Conservation (phyloP, 1,140 invertebrate genomes). For the Aethina tumida region DNA sequence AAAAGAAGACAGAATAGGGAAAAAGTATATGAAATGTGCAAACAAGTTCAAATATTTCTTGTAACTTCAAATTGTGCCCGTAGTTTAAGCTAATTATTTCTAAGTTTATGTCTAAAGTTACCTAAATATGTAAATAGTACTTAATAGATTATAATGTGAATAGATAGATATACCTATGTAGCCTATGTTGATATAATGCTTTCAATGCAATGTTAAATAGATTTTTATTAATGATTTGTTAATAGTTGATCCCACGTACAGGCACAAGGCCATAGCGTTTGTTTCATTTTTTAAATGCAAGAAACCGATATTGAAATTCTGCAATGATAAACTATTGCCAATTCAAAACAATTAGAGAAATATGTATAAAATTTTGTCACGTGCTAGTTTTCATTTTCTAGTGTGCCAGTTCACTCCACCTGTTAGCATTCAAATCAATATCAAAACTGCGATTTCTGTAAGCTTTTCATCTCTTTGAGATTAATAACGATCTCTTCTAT, state of each 20-base stretch:
- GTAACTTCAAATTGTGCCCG: conserved; percentile 36
- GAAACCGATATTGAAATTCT: too few species aligned
- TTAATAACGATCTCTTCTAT: too few species aligned
- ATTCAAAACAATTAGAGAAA: too few species aligned
- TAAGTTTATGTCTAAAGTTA: conserved; percentile 30
- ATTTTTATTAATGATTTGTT: conserved; percentile 35
- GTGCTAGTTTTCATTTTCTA: conserved; percentile 24
- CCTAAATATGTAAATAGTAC: conserved; percentile 30
- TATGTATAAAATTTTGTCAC: too few species aligned
- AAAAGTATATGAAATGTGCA: too few species aligned
- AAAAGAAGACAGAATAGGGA: neutral
- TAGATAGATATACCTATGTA: conserved; percentile 33
- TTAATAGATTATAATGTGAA: conserved; percentile 29
- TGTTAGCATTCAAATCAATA: too few species aligned
- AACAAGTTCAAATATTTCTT: conserved; percentile 19
- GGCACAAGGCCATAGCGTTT: conserved; percentile 32
- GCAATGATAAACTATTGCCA: too few species aligned
- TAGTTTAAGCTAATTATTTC: conserved; percentile 36
- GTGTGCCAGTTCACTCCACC: conserved; percentile 35
- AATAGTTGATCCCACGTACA: conserved; percentile 37
- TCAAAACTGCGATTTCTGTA: too few species aligned
- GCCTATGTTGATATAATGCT: conserved; percentile 25
- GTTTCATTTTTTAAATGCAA: conserved; percentile 22
- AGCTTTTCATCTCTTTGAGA: too few species aligned
- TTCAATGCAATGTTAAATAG: conserved; percentile 31